Evolutionary conservation across 2,113 vertebrate genomes (phyloP), one percentile per base, ranked within the genome.

Genomic region (Orycteropus afer): DNA sequence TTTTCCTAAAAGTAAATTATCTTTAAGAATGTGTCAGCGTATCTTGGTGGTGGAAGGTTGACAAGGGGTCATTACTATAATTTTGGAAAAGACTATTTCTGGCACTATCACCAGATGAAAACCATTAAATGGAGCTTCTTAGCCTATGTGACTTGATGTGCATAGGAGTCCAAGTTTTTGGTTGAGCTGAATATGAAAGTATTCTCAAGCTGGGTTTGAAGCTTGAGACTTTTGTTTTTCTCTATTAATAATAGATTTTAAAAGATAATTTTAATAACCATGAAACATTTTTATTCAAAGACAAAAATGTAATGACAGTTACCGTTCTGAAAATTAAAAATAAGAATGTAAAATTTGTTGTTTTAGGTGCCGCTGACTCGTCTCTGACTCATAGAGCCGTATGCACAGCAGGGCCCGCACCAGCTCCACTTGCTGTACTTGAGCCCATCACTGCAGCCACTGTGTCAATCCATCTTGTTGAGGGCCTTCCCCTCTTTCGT

Each of bases 181-280:
- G 77, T 90, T 85, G 22, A n/a, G 29, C 7, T 76, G 34, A 67
- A 57, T 32, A 94, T 23, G 80, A 71, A 87, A 77, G 14, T 18
- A 45, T 80, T 59, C 23, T 73, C 5, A 73, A 90, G 69, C 3
- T 78, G 20, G 9, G 4, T 74, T 84, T 83, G 71, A 94, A 76
- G 37, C 13, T 55, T 14, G 80, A 53, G 17, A 1, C 51, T 45
- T 79, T 40, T 42, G 29, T 37, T n/a, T 67, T 76, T 40, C 29
- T 63, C 42, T 23, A 15, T 81, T 78, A 82, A 78, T 69, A 61
- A 4, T 40, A 91, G 88, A 69, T 5, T 73, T 49, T 67, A 71
- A 94, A 90, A 89, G 51, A 57, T 20, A 83, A n/a, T 81, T 92
- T 90, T 80, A 76, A 87, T 20, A 88, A 79, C 14, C 27, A 79